Evolutionary conservation across 1,140 invertebrate species (phyloP), one percentile per base, ranked within the genome.

Genomic region (Steinernema khuongi): DNA sequence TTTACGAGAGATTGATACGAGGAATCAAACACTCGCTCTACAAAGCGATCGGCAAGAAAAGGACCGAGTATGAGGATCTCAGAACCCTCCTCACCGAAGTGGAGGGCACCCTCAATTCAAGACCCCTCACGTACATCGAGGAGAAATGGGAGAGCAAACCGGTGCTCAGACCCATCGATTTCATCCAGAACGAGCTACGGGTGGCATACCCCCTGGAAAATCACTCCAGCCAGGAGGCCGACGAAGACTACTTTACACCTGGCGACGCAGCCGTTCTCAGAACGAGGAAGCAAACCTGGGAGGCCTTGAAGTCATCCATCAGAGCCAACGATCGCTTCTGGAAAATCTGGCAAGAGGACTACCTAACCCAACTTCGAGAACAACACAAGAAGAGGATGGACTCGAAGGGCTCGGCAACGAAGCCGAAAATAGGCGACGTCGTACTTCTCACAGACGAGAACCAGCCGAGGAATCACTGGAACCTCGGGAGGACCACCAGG

Each of bases 1-100:
- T 69, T 22, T 69, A 69, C 33, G 68, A 69, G 31, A 7, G 68
- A 4, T n/a, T 69, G 28, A 69, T 69, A 17, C 14, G 68, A n/a
- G 2, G 68, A 14, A 22, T 69, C 2, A 69, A 69, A 69, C 4
- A 33, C 4, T 7, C 14, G 7, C 4, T 69, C 17, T 32, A 36
- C n/a, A 69, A 69, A 36, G 22, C 68, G 2, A 69, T 69, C 4
- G 68, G 68, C 11, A 4, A 36, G 11, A 69, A 36, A 36, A 69
- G 2, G 7, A 17, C 31, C 68, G 11, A 17, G 2, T 69, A 31
- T 22, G 68, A 69, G 30, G 14, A 69, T 7, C 33, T 69, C 11
- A 31, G 11, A 4, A 69, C 68, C 2, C 14, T 69, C 7, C 18
- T 36, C 2, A n/a, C 31, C 4, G 68, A 69, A 22, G 26, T 69